These are phyloP conservation scores for Argyra leucocephala DNA, from an alignment of 2,888 invertebrate species.

Conservation along the genomic window DNA sequence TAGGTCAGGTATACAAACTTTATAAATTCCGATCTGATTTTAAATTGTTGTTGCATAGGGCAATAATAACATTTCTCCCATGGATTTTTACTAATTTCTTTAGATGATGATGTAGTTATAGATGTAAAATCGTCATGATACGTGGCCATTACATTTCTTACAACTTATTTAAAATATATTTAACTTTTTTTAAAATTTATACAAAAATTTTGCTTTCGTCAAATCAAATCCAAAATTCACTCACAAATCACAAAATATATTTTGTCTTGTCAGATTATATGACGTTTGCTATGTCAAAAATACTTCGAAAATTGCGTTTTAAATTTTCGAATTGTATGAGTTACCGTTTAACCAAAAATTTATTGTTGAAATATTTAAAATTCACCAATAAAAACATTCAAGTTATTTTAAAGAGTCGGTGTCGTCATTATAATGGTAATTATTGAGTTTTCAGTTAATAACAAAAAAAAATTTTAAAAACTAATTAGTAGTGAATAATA, in stretches of 20 bases:
- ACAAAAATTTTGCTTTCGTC: neutral
- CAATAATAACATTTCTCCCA: conserved; percentile 58
- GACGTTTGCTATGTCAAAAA: neutral
- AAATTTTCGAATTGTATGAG: neutral
- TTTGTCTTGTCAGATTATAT: neutral
- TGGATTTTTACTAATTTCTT: conserved; percentile 24
- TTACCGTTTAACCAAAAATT: neutral
- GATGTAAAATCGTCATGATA: conserved; percentile 3
- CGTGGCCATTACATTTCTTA: neutral
- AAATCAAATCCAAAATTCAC: conserved; percentile 1
- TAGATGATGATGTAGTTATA: conserved; percentile 17
- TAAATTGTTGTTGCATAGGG: conserved; percentile 50
- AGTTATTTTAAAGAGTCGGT: too few relatives aligned
- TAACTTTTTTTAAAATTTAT: neutral
- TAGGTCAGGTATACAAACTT: conserved; percentile 41
- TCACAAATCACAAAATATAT: neutral
- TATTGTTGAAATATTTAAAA: too few relatives aligned
- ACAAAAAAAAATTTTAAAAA: too few relatives aligned
- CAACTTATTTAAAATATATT: neutral
- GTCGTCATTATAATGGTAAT: too few relatives aligned
- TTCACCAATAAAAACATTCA: too few relatives aligned
- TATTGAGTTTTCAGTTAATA: too few relatives aligned
- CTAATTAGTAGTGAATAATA: too few relatives aligned
- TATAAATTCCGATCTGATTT: conserved; percentile 51
- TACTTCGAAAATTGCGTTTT: neutral